A percentile compares a stretch with the other conserved stretches of the same genome.
Conservation (phyloP, 2,888 invertebrate genomes). For the Protodeltote pygarga region DNA sequence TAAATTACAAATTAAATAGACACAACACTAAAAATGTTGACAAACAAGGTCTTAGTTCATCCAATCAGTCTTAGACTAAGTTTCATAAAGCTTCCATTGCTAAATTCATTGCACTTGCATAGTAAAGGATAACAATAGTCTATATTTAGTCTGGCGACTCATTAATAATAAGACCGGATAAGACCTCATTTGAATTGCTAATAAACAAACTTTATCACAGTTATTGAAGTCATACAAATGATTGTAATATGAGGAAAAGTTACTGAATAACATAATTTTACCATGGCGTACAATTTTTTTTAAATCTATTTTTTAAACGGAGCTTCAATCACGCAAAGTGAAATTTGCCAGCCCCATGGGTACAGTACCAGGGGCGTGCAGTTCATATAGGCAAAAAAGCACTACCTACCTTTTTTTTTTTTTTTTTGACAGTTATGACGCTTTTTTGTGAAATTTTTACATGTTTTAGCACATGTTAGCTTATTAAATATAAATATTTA, state of each 20-base stretch:
- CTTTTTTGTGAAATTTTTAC: too few species aligned
- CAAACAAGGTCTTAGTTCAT: background rate
- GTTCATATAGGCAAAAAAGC: too few species aligned
- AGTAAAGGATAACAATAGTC: conserved; percentile 29
- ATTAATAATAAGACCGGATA: conserved; percentile 29
- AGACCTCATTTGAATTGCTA: conserved; percentile 6
- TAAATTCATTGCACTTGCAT: conserved; percentile 20
- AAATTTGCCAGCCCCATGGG: too few species aligned
- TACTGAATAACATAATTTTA: background rate
- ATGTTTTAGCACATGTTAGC: too few species aligned
- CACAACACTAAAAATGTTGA: too few species aligned
- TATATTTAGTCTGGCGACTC: conserved; percentile 14
- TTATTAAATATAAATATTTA: too few species aligned
- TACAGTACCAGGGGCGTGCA: too few species aligned
- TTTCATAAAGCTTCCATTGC: background rate
- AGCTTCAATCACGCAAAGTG: too few species aligned
- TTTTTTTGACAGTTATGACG: too few species aligned
- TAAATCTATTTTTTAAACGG: too few species aligned
- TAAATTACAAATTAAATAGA: conserved; percentile 1
- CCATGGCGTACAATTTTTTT: too few species aligned
- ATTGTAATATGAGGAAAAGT: conserved; percentile 17
- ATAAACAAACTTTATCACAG: conserved; percentile 1
- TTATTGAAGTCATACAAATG: conserved; percentile 10
- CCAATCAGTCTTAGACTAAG: background rate
- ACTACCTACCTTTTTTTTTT: too few species aligned